phyloP scores from a whole-genome alignment of 2,797 vertebrate genomes.

The Hozukius guyotensis region DNA sequence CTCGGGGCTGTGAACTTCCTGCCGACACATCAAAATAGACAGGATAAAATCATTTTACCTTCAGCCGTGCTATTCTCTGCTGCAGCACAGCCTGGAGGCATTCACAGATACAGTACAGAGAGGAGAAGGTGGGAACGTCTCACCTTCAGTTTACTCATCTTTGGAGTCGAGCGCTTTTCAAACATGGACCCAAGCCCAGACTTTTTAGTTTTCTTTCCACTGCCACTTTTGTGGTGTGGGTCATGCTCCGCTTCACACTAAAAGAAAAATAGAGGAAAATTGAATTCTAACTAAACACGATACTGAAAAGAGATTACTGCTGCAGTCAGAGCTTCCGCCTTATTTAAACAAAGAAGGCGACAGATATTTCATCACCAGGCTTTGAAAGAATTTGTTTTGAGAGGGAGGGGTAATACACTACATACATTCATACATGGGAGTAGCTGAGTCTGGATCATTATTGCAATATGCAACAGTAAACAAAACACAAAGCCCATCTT shows the following conservation, averaged over 20 bases:
- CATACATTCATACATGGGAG: not conserved
- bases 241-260: constrained; percentile 78
- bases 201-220: constrained; percentile 80
- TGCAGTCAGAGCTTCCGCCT: not conserved
- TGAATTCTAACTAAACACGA: not conserved
- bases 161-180: constrained; percentile 82
- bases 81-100: not conserved
- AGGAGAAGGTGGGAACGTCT: constrained; percentile 46
- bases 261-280: constrained; percentile 8
- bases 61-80: not conserved
- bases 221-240: constrained; percentile 66
- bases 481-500: not conserved
- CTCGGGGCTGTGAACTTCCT: constrained; percentile 82
- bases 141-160: constrained; percentile 90
- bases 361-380: not conserved
- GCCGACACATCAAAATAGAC: constrained; percentile 37
- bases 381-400: not conserved
- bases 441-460: not conserved
- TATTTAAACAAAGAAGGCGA: not conserved
- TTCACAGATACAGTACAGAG: not conserved
- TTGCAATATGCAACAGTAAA: not conserved
- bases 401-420: not conserved
- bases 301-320: not conserved
- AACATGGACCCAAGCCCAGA: constrained; percentile 83
- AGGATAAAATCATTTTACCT: not conserved